Conservation (phyloP, 2,797 vertebrate species). For the Melanogrammus aeglefinus region DNA sequence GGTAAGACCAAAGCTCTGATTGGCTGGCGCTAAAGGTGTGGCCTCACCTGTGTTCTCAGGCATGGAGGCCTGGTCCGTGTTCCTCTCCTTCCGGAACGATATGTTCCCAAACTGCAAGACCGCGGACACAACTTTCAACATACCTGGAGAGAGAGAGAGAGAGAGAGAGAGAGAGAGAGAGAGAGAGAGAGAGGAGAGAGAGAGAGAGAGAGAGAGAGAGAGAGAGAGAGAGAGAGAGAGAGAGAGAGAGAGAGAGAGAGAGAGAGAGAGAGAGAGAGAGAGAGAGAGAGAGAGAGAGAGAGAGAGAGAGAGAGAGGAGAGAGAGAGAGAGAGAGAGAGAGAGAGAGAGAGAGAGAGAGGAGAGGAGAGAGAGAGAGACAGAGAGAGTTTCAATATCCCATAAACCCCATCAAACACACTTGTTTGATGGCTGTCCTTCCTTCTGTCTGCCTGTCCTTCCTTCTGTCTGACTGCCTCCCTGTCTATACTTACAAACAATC, state of each 20-base stretch:
- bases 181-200: not conserved
- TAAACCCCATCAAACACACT: not conserved
- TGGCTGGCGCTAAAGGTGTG: not conserved
- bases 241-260: not conserved
- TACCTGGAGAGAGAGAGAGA: conserved; percentile 37
- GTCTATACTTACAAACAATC: conserved; percentile 78
- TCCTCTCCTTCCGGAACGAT: conserved; percentile 96
- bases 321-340: not conserved
- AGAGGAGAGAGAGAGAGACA: not conserved
- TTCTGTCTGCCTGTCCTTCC: too few species aligned
- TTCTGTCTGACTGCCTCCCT: not conserved
- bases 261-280: not conserved
- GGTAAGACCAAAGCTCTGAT: too few species aligned
- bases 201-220: not conserved
- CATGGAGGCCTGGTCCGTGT: conserved; percentile 97
- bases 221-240: not conserved
- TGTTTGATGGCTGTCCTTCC: too few species aligned
- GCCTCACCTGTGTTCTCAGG: conserved; percentile 93
- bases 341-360: too few species aligned
- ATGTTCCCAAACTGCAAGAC: conserved; percentile 98
- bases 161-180: not conserved
- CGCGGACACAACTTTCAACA: conserved; percentile 94
- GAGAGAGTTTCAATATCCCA: not conserved
- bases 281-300: not conserved
- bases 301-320: not conserved